A percentile compares a stretch with the other conserved stretches of the same genome.
Conservation (phyloP, 2,797 vertebrate species). For the Emydoidea blandingii region DNA sequence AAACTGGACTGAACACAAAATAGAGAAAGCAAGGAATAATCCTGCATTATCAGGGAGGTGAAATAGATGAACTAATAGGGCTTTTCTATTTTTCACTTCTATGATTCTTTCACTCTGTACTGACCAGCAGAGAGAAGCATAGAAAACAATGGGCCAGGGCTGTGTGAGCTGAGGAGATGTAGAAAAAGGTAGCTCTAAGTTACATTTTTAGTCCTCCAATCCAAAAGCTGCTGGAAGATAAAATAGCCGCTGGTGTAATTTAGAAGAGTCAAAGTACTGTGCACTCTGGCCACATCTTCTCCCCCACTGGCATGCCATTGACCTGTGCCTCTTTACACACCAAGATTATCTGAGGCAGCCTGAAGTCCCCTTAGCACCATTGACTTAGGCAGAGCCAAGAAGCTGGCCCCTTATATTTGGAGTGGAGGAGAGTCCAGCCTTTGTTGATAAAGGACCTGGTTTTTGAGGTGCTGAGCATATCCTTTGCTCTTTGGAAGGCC, state of each 20-base stretch:
- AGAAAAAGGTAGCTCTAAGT: neutral
- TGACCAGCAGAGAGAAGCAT: neutral
- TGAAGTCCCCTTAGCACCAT: neutral
- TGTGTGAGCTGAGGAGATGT: rapidly evolving
- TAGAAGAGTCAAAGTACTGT: neutral
- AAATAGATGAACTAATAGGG: neutral
- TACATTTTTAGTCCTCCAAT: neutral
- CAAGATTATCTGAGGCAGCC: neutral
- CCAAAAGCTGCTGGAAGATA: constrained; percentile 48
- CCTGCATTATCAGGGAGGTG: neutral
- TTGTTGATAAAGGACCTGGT: neutral
- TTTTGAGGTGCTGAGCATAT: neutral
- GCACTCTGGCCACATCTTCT: neutral
- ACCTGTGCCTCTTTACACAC: neutral
- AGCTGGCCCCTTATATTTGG: neutral
- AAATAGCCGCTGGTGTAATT: neutral
- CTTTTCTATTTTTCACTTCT: neutral
- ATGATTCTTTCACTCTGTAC: neutral
- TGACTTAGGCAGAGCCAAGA: neutral
- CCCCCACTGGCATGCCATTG: neutral
- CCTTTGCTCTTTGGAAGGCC: neutral
- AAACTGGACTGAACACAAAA: neutral
- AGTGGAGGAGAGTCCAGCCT: neutral
- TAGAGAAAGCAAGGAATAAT: rapidly evolving
- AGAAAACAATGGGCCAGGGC: neutral